phyloP scores from a whole-genome alignment of 53 echinoderm and acorn worm species.

The Echinarachnius parma region DNA sequence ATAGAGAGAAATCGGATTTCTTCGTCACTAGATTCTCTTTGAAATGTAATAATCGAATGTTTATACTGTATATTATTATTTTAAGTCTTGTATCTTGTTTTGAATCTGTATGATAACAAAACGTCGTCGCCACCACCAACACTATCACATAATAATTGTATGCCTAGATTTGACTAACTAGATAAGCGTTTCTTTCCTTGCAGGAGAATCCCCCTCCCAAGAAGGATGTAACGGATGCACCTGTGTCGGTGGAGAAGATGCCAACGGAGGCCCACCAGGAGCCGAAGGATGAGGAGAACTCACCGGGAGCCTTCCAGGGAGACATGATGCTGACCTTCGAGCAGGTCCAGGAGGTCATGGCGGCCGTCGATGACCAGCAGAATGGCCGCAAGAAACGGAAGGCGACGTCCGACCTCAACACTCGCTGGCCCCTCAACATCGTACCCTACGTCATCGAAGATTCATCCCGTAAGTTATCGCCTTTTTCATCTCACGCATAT shows the following conservation, averaged over 20 bases:
- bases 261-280: constrained; percentile 11
- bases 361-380: constrained; percentile 42
- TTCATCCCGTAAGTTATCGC: constrained; percentile 23
- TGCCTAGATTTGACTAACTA: too few relatives aligned
- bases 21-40: too few relatives aligned
- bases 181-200: not conserved
- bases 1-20: too few relatives aligned
- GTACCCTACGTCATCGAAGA: constrained; percentile 42
- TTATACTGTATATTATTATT: too few relatives aligned
- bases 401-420: constrained; percentile 11
- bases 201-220: constrained; percentile 22
- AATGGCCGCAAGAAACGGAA: constrained; percentile 49
- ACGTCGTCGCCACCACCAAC: not conserved
- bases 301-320: constrained; percentile 37
- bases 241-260: not conserved
- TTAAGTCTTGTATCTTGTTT: too few relatives aligned
- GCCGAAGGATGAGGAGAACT: constrained; percentile 19
- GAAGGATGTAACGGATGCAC: not conserved
- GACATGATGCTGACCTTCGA: constrained; percentile 50
- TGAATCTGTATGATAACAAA: not conserved
- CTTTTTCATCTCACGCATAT: not conserved
- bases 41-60: too few relatives aligned
- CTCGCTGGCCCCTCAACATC: constrained; percentile 35
- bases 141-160: too few relatives aligned
- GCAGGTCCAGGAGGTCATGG: constrained; percentile 10